Conservation (phyloP, 2,888 invertebrate species). For the Eilema sororculum region DNA sequence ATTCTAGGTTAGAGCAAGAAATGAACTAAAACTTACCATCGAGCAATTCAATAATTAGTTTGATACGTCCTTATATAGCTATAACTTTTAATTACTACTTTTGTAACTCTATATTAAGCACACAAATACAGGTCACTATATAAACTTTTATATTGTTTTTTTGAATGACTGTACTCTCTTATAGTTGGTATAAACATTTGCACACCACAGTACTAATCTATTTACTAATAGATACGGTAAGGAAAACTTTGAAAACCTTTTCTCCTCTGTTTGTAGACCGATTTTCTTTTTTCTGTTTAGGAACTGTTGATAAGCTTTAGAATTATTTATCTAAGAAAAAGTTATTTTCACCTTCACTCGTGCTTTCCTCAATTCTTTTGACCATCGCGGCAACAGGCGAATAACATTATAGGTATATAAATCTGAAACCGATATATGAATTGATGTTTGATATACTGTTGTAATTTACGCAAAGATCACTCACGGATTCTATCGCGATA, state of each 20-base stretch:
- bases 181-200: background rate
- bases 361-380: too few species aligned
- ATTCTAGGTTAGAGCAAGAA: constrained; percentile 71
- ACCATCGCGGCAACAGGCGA: too few species aligned
- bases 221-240: background rate
- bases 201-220: background rate
- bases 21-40: constrained; percentile 55
- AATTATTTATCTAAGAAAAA: background rate
- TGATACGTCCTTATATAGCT: background rate
- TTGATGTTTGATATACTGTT: too few species aligned
- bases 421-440: too few species aligned
- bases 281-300: too few species aligned
- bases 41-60: constrained; percentile 27
- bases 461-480: too few species aligned
- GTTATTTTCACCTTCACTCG: background rate
- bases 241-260: background rate
- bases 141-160: background rate
- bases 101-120: background rate
- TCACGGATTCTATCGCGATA: too few species aligned
- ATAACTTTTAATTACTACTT: constrained; percentile 5
- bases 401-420: too few species aligned
- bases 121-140: background rate
- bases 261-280: too few species aligned
- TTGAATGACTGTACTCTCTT: background rate
- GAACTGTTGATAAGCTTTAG: background rate